Conservation (phyloP, 2,888 invertebrate species). For the Dichetophora obliterata region DNA sequence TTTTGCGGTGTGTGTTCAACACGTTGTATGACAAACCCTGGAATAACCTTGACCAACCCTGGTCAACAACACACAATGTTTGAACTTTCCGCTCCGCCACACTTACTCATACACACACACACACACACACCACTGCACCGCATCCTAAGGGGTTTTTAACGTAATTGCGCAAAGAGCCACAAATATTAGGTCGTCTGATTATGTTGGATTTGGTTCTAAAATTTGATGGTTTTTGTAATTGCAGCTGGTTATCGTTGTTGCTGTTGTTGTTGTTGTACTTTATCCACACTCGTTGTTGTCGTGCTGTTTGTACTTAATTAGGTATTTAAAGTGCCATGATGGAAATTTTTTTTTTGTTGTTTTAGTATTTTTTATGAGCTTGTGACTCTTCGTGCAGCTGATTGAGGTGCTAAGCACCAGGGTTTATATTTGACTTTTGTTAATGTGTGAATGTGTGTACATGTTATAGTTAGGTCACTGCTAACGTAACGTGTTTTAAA, state of each 20-base stretch:
- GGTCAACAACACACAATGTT: not conserved
- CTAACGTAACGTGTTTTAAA: not conserved
- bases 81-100: not conserved
- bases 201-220: conserved; percentile 36
- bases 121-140: not conserved
- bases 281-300: not conserved
- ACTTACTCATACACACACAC: too few species aligned
- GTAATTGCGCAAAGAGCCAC: conserved; percentile 51
- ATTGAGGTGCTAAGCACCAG: not conserved
- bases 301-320: conserved; percentile 2
- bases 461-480: too few species aligned
- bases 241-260: not conserved
- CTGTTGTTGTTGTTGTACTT: not conserved
- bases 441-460: not conserved
- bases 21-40: not conserved
- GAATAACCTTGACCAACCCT: not conserved
- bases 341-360: not conserved
- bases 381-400: not conserved
- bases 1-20: not conserved
- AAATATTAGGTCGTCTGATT: conserved; percentile 62
- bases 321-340: not conserved
- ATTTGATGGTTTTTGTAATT: conserved; percentile 25
- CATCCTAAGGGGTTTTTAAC: not conserved
- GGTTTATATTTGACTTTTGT: not conserved
- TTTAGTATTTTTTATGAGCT: not conserved